These are phyloP conservation scores for Ditylenchus weischeri DNA, from an alignment of 2,888 invertebrate species.

Conservation along the genomic window DNA sequence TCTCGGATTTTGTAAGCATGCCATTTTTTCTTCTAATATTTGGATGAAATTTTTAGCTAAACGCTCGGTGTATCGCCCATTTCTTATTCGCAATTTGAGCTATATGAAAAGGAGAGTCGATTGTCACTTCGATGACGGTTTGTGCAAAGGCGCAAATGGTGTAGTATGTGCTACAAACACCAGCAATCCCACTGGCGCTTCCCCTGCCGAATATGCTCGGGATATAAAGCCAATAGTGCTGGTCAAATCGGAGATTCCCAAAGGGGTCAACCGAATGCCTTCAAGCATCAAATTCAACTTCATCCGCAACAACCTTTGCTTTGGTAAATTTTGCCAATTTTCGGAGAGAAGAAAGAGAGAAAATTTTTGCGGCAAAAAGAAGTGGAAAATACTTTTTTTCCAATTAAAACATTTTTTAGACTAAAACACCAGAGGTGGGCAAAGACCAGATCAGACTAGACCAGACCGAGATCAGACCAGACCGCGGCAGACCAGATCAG, in stretches of 20 bases:
- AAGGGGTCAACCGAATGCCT: constrained; percentile 14
- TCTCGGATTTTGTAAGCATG: constrained; percentile 14
- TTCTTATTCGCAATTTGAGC: constrained; percentile 21
- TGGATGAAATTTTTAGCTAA: neutral
- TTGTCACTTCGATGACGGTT: too few species aligned
- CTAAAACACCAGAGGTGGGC: too few species aligned
- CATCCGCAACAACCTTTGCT: constrained; percentile 25
- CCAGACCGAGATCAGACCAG: too few species aligned
- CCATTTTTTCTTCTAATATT: neutral
- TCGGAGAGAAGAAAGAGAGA: too few species aligned
- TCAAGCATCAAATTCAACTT: constrained; percentile 19
- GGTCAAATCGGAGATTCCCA: neutral
- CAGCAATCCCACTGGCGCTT: neutral
- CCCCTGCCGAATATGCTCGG: neutral
- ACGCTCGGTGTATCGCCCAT: constrained; percentile 21
- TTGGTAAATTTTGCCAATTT: constrained; percentile 9
- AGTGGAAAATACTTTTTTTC: too few species aligned
- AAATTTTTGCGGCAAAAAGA: too few species aligned
- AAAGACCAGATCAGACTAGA: too few species aligned
- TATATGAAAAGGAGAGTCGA: constrained; percentile 13
- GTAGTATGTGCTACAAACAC: neutral
- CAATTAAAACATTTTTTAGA: too few species aligned
- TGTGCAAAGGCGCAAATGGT: neutral
- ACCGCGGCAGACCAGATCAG: too few species aligned
- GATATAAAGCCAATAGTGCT: neutral